A percentile compares a stretch with the other conserved stretches of the same genome.
phyloP scores from a whole-genome alignment of 2,888 invertebrate genomes.

The Folsomia candida region DNA sequence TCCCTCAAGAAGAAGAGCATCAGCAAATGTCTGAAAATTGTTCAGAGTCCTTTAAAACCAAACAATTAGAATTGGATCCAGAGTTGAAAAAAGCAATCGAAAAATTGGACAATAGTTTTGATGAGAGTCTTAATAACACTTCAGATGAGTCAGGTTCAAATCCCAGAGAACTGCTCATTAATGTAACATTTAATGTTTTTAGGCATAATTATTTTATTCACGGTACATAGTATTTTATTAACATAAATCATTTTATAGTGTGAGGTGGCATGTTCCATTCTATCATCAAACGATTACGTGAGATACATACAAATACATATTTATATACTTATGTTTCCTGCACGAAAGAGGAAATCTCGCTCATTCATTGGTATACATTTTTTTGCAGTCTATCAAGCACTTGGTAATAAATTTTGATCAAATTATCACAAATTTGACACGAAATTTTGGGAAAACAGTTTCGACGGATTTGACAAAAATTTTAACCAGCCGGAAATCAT shows the following conservation, averaged over 20 bases:
- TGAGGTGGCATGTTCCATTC: background rate
- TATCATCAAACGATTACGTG: background rate
- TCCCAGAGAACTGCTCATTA: background rate
- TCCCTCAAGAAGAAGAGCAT: background rate
- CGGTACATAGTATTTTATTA: background rate
- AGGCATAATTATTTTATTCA: background rate
- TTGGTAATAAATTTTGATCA: background rate
- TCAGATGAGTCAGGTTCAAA: background rate
- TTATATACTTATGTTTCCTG: too few relatives aligned
- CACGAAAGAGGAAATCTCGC: too few relatives aligned
- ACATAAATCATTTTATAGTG: background rate
- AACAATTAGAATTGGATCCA: slow-evolving; percentile 15
- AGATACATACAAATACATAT: background rate
- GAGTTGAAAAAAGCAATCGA: background rate
- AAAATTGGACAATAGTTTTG: background rate
- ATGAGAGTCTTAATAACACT: background rate
- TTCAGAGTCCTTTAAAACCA: slow-evolving; percentile 7
- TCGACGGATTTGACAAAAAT: slow-evolving; percentile 5
- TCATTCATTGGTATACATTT: too few relatives aligned
- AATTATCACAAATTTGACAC: background rate
- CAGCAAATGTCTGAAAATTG: background rate
- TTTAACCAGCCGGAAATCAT: background rate
- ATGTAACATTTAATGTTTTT: background rate
- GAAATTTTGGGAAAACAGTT: background rate
- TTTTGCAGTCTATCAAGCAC: background rate